Evolutionary conservation across 2,113 vertebrate species (phyloP), one percentile per base, ranked within the genome.

Genomic region (Puntigrus tetrazona): DNA sequence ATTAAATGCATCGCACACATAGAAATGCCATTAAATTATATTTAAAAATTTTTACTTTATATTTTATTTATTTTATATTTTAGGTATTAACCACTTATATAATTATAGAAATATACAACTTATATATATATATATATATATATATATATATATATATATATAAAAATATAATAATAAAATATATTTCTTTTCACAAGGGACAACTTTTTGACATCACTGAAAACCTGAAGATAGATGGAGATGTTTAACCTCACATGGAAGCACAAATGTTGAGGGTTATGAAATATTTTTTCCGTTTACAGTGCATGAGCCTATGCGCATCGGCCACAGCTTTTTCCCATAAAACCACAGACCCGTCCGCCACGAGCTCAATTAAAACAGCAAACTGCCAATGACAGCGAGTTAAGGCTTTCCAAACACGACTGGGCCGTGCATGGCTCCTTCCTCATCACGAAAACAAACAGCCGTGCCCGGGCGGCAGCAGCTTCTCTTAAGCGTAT

Each of bases 381-480:
- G 59, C 75, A 78, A 78, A 38, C 75, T 78, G 50, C 52, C 75
- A 41, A 78, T 38, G 75, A 59, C 75, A 78, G 50, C n/a, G n/a
- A 81, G 41, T 73, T 43, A 45, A 74, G 69, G 36, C 69, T 73
- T 59, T n/a, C 13, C 34, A 57, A 69, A 76, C 69, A 59, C 16
- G 79, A 57, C 73, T 45, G 80, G 75, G 50, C 22, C 25, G 11
- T 43, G 47, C 36, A 27, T 10, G 18, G 20, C 50, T 43, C 67
- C 27, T 70, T 72, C 43, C 72, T 73, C 84, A 86, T 88, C 78
- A 61, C 81, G 34, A 70, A 79, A 85, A 85, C 76, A 88, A 87
- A 87, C 83, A 88, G 81, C 27, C 78, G 72, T 86, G 81, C 34
- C 73, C 67, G 14, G 14, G 82, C 78, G 70, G 52, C 78, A 41